These are phyloP conservation scores for Atherinomorus stipes DNA, from an alignment of 2,113 vertebrate genomes.

Conservation along the genomic window DNA sequence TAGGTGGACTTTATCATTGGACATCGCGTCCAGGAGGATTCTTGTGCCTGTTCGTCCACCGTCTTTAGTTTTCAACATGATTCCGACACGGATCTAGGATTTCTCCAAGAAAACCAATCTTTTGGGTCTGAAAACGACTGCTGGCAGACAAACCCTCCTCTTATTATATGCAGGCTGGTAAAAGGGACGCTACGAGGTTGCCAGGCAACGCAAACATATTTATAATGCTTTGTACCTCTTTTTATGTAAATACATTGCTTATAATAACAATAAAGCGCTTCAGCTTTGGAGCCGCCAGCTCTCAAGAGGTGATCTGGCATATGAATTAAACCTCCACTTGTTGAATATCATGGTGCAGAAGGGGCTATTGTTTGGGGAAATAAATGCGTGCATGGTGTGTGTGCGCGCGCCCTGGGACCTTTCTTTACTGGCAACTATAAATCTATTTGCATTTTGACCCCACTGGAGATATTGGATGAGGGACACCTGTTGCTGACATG, in stretches of 20 bases:
- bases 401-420: background rate
- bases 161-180: slow-evolving; percentile 69
- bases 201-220: slow-evolving; percentile 72
- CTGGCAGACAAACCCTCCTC: slow-evolving; percentile 23
- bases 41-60: slow-evolving; percentile 60
- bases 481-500: background rate
- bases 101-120: background rate
- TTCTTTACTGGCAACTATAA: background rate
- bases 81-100: background rate
- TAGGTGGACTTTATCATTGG: slow-evolving; percentile 80
- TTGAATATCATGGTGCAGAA: slow-evolving; percentile 52
- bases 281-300: slow-evolving; percentile 39
- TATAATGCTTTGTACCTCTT: slow-evolving; percentile 65
- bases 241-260: slow-evolving; percentile 68
- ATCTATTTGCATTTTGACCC: background rate
- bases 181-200: slow-evolving; percentile 55
- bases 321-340: slow-evolving; percentile 51
- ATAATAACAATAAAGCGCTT: slow-evolving; percentile 61
- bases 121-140: slow-evolving; percentile 14
- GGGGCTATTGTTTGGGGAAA: slow-evolving; percentile 38
- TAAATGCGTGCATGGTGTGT: slow-evolving; percentile 29
- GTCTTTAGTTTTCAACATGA: slow-evolving; percentile 67
- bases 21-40: slow-evolving; percentile 81
- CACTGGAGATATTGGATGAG: background rate
- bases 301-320: slow-evolving; percentile 33